Percentiles rank a stretch among this genome's conserved stretches.
phyloP scores from a whole-genome alignment of 2,113 vertebrate genomes.

The Fulica atra region DNA sequence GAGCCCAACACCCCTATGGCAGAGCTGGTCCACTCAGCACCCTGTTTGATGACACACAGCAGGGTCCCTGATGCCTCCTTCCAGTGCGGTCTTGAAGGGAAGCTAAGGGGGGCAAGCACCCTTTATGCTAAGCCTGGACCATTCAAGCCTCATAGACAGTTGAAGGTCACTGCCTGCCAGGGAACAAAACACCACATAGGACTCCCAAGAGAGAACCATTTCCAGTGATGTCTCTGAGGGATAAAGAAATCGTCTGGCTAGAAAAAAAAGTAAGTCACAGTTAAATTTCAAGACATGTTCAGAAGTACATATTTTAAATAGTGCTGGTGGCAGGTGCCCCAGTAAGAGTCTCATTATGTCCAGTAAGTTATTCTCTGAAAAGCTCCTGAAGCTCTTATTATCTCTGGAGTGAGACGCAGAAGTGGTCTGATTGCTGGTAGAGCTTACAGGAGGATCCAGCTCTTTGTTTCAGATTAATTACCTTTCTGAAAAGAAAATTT shows the following conservation, averaged over 20 bases:
- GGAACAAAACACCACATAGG: rapidly evolving
- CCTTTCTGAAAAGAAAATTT: slow-evolving; percentile 22
- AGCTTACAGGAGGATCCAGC: slow-evolving; percentile 15
- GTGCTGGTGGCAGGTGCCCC: not conserved
- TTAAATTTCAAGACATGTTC: slow-evolving; percentile 20
- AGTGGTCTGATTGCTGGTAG: slow-evolving; percentile 4
- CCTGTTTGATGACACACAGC: not conserved
- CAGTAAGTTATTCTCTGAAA: slow-evolving; percentile 28
- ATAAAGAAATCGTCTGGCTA: not conserved
- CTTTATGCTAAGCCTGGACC: not conserved
- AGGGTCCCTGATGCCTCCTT: not conserved
- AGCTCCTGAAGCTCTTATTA: slow-evolving; percentile 44
- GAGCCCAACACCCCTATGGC: rapidly evolving
- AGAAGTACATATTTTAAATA: not conserved
- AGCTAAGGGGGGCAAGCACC: not conserved
- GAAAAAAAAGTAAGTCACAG: not conserved
- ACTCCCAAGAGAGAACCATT: not conserved
- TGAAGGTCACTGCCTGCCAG: not conserved
- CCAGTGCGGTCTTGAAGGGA: not conserved
- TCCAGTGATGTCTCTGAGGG: not conserved
- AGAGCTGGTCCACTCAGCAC: not conserved
- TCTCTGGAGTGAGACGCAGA: not conserved
- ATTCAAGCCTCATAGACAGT: rapidly evolving
- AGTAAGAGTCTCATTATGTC: slow-evolving; percentile 17
- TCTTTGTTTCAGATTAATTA: slow-evolving; percentile 44